phyloP scores from a whole-genome alignment of 1,140 invertebrate genomes.

The Chrysopa pallens region DNA sequence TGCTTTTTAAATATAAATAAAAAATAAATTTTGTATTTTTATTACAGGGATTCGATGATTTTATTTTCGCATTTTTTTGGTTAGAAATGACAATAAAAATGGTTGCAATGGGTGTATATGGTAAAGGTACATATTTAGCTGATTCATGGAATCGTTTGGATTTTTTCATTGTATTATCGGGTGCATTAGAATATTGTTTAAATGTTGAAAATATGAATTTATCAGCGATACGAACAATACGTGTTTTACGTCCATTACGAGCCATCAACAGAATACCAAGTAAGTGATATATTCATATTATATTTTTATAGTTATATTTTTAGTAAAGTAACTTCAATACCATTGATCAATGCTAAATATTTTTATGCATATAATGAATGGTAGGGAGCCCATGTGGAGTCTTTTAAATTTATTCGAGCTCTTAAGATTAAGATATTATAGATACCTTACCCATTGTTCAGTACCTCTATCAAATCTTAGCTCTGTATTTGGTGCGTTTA shows the following conservation, averaged over 20 bases:
- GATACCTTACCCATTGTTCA: no score
- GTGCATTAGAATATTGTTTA: conserved; percentile 84
- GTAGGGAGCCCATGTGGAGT: no score
- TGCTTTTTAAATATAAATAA: not conserved
- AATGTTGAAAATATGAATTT: conserved; percentile 96
- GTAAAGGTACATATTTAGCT: conserved; percentile 84
- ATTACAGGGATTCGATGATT: conserved; percentile 85
- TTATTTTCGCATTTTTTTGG: conserved; percentile 96
- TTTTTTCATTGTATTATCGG: conserved; percentile 94
- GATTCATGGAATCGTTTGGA: conserved; percentile 98
- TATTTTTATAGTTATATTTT: no score
- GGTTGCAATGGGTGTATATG: conserved; percentile 95
- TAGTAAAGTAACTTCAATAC: no score
- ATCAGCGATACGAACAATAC: conserved; percentile 92
- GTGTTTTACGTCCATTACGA: conserved; percentile 84
- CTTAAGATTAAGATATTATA: no score
- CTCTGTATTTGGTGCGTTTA: no score
- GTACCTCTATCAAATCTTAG: no score
- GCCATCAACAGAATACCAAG: conserved; percentile 99
- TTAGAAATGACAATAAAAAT: conserved; percentile 96
- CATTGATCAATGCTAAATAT: no score
- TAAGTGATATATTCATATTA: conserved; percentile 37
- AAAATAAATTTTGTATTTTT: conserved; percentile 3
- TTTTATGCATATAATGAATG: no score
- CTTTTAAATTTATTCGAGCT: no score